Percentiles rank a stretch among this genome's conserved stretches.
Conservation (phyloP, 1,140 invertebrate species). For the Nymphalis io region DNA sequence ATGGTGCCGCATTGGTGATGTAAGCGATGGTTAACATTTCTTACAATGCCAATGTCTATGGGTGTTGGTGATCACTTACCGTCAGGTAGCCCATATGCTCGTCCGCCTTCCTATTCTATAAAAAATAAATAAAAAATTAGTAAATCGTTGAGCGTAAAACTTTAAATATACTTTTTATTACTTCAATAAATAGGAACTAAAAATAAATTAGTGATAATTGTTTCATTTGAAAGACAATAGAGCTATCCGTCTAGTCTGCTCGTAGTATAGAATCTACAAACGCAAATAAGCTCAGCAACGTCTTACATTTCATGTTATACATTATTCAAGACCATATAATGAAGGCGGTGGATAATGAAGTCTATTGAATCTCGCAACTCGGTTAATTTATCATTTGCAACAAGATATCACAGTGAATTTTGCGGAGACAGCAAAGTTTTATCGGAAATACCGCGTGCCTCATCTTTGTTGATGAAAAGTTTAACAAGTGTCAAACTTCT, state of each 20-base stretch:
- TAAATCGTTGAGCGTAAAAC: too few relatives aligned
- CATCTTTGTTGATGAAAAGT: slow-evolving; percentile 47
- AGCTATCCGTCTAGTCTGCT: not conserved
- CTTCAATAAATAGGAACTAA: not conserved
- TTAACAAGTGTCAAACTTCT: slow-evolving; percentile 39
- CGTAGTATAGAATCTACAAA: not conserved
- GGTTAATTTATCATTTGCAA: slow-evolving; percentile 71
- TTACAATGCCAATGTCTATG: too few relatives aligned
- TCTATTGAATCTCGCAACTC: slow-evolving; percentile 66
- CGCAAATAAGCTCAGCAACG: slow-evolving; percentile 18
- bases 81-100: too few relatives aligned
- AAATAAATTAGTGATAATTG: not conserved
- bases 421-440: slow-evolving; percentile 61
- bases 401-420: slow-evolving; percentile 54
- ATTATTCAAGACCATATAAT: slow-evolving; percentile 34
- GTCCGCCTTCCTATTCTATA: too few relatives aligned
- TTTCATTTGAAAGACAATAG: not conserved
- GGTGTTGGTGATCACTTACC: too few relatives aligned
- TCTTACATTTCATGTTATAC: slow-evolving; percentile 25
- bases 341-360: slow-evolving; percentile 43
- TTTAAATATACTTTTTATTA: too few relatives aligned
- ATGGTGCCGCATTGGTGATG: too few relatives aligned
- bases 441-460: slow-evolving; percentile 47
- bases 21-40: too few relatives aligned
- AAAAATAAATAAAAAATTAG: too few relatives aligned